Base-by-base conservation (phyloP, 2,797 vertebrate genomes). In the Typhlichthys subterraneus region DNA sequence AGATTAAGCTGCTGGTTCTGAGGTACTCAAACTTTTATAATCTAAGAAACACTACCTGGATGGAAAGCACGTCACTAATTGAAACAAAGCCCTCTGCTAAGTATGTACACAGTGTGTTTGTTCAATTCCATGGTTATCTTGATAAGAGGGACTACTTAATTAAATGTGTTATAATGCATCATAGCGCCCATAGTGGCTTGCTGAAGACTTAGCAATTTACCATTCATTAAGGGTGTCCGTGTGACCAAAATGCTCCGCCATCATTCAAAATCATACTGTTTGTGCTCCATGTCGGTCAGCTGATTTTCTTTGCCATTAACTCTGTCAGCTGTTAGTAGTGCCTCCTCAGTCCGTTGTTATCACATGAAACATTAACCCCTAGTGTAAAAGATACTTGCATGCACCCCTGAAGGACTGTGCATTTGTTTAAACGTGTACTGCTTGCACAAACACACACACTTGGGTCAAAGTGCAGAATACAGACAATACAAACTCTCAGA, bases 381-480 rank as follows among this genome's bases (percentile, higher is more conserved):
- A 29, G 67, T 70, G 19, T 63, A 59, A 66, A 45, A 59, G 54
- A 69, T 73, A 65, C 55, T 55, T 23, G 67, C 73, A 56, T 51
- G n/a, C 67, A 53, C 77, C 59, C 61, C 64, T 80, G 77, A 81
- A 72, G 78, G 79, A 79, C 68, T 76, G 73, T 65, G 31, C 63
- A 59, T 72, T 59, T 56, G 77, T 82, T 73, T 80, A 73, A 71
- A 72, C 65, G 63, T 59, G 63, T 23, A n/a, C 53, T 13, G 14
- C 12, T n/a, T 13, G 14, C 11, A 49, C 48, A 49, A 12, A 15
- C 47, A 15, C 56, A 15, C 57, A 58, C 57, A 58, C 45, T 56
- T 51, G 58, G 81, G 76, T 76, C 80, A 89, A 90, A 91, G 82
- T 73, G 59, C 84, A 77, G 56, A 59, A 67, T 59, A 63, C 47